phyloP scores from a whole-genome alignment of 2,113 vertebrate species.

The Varanus salvator region DNA sequence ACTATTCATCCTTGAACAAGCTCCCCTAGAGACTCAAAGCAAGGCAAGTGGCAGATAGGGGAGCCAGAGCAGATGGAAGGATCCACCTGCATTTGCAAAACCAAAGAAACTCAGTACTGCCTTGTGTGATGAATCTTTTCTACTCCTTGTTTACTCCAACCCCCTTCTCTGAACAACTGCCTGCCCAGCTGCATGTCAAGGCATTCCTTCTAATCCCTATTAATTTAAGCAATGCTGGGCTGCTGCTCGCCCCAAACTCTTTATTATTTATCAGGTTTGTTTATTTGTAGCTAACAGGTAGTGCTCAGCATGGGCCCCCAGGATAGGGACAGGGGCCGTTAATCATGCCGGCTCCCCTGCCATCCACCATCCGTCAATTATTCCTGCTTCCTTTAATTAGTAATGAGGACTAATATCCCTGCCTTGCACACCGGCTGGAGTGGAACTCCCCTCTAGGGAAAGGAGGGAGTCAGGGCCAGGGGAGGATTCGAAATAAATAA shows the following conservation, averaged over 20 bases:
- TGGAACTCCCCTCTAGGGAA: slow-evolving; percentile 71
- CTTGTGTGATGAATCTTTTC: slow-evolving; percentile 57
- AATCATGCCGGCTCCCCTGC: slow-evolving; percentile 83
- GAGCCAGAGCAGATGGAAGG: neutral
- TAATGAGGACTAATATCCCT: slow-evolving; percentile 95
- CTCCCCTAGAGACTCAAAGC: neutral
- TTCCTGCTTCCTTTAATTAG: slow-evolving; percentile 90
- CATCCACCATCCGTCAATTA: slow-evolving; percentile 83
- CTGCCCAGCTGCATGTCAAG: slow-evolving; percentile 71
- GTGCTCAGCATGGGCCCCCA: slow-evolving; percentile 79
- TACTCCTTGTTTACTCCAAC: slow-evolving; percentile 72
- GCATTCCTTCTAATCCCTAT: slow-evolving; percentile 91
- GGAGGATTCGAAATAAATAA: slow-evolving; percentile 49
- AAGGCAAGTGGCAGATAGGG: neutral
- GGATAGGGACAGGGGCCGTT: slow-evolving; percentile 86
- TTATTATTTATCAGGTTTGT: slow-evolving; percentile 97
- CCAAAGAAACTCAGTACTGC: neutral
- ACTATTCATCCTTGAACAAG: neutral
- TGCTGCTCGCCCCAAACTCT: slow-evolving; percentile 87
- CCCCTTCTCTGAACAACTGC: slow-evolving; percentile 77
- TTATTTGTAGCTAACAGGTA: slow-evolving; percentile 99
- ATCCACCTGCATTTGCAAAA: neutral
- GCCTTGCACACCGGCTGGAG: slow-evolving; percentile 69
- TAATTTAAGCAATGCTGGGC: slow-evolving; percentile 92
- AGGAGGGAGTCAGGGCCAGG: slow-evolving; percentile 55